Percentiles rank a stretch among this genome's conserved stretches.
Evolutionary conservation across 2,888 invertebrate genomes (phyloP).

Genomic region (Brachyptera risi): DNA sequence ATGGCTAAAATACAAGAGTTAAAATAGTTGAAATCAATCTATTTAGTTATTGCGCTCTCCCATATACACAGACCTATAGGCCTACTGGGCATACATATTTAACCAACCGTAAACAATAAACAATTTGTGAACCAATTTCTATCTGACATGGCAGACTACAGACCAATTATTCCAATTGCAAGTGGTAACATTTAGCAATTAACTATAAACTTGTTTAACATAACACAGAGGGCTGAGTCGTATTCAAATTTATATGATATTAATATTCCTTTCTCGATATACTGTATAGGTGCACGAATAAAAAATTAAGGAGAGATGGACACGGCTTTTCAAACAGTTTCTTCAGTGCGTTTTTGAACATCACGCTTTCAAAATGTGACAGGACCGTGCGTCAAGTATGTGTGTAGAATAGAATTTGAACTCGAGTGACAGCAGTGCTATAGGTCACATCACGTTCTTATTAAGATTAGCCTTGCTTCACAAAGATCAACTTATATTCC

Average conservation of each 20-base stretch:
- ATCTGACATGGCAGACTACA: background rate
- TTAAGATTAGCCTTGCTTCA: background rate
- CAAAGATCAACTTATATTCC: background rate
- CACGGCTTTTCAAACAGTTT: background rate
- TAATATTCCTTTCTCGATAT: background rate
- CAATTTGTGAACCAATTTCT: slow-evolving; percentile 2
- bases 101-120: background rate
- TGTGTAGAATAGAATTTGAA: too few relatives aligned
- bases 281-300: too few relatives aligned
- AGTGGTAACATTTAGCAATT: background rate
- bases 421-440: background rate
- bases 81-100: too few relatives aligned
- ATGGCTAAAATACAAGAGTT: background rate
- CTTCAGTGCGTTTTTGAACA: background rate
- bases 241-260: background rate
- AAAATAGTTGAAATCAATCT: slow-evolving; percentile 1
- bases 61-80: background rate
- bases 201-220: too few relatives aligned
- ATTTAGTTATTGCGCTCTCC: background rate
- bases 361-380: background rate
- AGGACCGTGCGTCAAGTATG: background rate
- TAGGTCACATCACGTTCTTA: background rate
- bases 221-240: background rate
- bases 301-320: background rate
- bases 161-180: background rate